Conservation (phyloP, 2,113 vertebrate species). For the Sceloporus tristichus region DNA sequence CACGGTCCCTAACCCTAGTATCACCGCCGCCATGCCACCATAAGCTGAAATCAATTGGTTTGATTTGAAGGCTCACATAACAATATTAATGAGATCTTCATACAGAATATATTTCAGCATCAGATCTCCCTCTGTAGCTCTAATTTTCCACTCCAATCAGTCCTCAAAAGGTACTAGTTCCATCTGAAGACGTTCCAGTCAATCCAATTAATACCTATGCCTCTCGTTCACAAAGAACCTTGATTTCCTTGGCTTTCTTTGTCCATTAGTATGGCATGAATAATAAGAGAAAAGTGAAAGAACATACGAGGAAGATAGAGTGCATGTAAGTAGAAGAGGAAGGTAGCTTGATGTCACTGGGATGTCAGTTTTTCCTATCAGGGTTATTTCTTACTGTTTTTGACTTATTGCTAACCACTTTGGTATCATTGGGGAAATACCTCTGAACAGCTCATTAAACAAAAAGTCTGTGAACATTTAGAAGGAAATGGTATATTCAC, state of each 20-base stretch:
- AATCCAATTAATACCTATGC: background rate
- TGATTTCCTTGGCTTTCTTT: background rate
- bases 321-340: background rate
- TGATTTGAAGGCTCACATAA: too few species aligned
- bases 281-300: background rate
- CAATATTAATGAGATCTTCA: background rate
- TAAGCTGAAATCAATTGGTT: too few species aligned
- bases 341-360: background rate
- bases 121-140: too few species aligned
- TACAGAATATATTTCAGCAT: background rate
- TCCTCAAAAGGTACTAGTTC: background rate
- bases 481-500: too few species aligned
- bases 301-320: background rate
- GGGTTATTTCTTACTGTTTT: background rate
- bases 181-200: background rate
- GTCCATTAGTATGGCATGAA: background rate
- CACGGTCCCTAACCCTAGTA: too few species aligned
- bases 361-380: background rate
- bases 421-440: background rate
- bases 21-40: too few species aligned
- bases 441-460: too few species aligned
- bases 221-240: background rate
- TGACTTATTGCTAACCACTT: background rate
- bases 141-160: too few species aligned
- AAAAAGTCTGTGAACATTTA: too few species aligned